phyloP scores from a whole-genome alignment of 2,797 vertebrate genomes.

The Allobates femoralis region DNA sequence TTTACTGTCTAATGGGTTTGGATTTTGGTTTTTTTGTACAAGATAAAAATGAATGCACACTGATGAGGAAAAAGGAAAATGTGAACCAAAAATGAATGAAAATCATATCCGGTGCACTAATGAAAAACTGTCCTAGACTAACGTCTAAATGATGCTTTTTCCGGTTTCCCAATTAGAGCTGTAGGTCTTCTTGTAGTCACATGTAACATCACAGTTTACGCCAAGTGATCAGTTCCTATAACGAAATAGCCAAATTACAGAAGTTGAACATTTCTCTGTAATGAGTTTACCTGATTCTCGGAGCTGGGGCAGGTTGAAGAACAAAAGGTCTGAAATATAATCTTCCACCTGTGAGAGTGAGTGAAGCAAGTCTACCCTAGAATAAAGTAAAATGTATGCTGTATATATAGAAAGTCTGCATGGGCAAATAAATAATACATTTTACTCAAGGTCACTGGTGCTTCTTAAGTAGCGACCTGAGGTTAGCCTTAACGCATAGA shows the following conservation, averaged over 20 bases:
- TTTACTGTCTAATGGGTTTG: too few relatives aligned
- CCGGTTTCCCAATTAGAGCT: background rate
- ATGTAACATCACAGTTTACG: background rate
- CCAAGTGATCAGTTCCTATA: too few relatives aligned
- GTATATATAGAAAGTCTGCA: background rate
- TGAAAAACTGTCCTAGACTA: too few relatives aligned
- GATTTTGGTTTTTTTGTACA: too few relatives aligned
- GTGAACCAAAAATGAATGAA: too few relatives aligned
- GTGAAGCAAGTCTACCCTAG: background rate
- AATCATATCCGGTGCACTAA: too few relatives aligned
- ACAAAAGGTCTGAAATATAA: background rate
- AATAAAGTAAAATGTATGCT: background rate
- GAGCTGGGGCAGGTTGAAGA: too few relatives aligned
- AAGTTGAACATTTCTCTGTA: background rate
- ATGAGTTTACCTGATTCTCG: too few relatives aligned
- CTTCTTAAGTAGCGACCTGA: background rate
- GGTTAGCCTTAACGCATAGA: background rate
- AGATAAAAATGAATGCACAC: too few relatives aligned
- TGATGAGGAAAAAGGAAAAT: too few relatives aligned
- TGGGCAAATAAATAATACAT: constrained; percentile 4
- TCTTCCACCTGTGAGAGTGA: background rate
- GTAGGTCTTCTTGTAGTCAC: background rate
- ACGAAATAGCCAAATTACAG: too few relatives aligned
- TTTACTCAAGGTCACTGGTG: background rate
- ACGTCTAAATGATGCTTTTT: too few relatives aligned